A percentile compares a stretch with the other conserved stretches of the same genome.
phyloP scores from a whole-genome alignment of 2,888 invertebrate species.

The Lycia hirtaria region DNA sequence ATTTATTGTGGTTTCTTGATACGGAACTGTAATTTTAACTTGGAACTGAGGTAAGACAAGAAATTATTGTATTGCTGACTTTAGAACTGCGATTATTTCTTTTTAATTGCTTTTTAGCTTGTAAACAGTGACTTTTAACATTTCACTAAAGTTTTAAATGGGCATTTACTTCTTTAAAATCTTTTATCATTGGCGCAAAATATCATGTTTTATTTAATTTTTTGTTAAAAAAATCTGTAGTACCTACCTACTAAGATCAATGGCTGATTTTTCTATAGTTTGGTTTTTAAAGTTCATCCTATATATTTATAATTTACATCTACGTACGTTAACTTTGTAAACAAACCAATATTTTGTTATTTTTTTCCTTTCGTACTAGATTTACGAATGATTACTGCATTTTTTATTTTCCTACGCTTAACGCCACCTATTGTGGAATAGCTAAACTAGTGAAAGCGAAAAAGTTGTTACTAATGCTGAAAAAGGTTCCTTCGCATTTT shows the following conservation, averaged over 20 bases:
- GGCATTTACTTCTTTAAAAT: no score
- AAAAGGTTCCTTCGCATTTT: neutral
- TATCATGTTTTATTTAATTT: neutral
- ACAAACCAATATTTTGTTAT: neutral
- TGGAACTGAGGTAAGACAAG: neutral
- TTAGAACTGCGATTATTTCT: neutral
- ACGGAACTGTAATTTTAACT: neutral
- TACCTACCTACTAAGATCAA: no score
- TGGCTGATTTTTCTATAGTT: no score
- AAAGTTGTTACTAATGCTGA: neutral
- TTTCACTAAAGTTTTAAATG: no score
- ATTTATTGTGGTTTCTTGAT: constrained; percentile 27
- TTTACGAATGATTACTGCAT: neutral
- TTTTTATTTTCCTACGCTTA: neutral
- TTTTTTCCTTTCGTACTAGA: neutral
- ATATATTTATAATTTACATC: neutral
- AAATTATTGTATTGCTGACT: neutral
- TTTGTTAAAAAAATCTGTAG: no score
- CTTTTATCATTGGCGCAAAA: neutral
- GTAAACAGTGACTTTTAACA: neutral
- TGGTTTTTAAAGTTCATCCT: no score
- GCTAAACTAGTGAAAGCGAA: constrained; percentile 10
- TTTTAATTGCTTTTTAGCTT: neutral
- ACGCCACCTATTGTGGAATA: constrained; percentile 42
- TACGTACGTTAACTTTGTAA: neutral